phyloP scores from a whole-genome alignment of 2,888 invertebrate species.

The Aphodius sticticus region DNA sequence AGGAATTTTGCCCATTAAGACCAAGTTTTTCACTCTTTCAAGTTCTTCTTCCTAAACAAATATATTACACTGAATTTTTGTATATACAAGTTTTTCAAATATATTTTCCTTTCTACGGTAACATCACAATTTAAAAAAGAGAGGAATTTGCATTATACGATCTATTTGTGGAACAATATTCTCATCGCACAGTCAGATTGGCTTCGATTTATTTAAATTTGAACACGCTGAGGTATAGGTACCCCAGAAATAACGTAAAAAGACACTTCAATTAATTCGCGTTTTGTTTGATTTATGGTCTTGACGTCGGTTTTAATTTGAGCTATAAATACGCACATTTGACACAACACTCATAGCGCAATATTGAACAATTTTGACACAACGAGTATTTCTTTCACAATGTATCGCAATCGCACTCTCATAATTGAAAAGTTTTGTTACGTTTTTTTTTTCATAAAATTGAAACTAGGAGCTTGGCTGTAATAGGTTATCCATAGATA shows the following conservation, averaged over 20 bases:
- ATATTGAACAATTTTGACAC: neutral
- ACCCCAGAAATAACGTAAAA: neutral
- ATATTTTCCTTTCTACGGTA: no score
- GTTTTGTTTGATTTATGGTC: slow-evolving; percentile 13
- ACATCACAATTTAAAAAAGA: neutral
- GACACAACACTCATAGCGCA: neutral
- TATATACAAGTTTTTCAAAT: no score
- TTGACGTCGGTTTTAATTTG: neutral
- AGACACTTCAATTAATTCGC: slow-evolving; percentile 8
- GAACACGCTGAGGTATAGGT: neutral
- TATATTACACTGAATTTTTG: neutral
- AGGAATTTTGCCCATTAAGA: slow-evolving; percentile 72
- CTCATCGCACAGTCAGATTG: neutral
- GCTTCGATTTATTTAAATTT: neutral
- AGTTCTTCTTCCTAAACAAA: slow-evolving; percentile 64
- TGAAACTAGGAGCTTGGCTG: no score
- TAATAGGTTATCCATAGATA: no score
- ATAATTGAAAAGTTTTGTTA: no score
- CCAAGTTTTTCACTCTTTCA: slow-evolving; percentile 73
- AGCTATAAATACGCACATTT: neutral
- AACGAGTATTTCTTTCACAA: no score
- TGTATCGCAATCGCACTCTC: no score
- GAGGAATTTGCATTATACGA: neutral
- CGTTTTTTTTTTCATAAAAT: no score
- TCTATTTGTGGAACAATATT: neutral